Evolutionary conservation across 2,888 invertebrate species (phyloP).

Genomic region (Crepidodera aurea): DNA sequence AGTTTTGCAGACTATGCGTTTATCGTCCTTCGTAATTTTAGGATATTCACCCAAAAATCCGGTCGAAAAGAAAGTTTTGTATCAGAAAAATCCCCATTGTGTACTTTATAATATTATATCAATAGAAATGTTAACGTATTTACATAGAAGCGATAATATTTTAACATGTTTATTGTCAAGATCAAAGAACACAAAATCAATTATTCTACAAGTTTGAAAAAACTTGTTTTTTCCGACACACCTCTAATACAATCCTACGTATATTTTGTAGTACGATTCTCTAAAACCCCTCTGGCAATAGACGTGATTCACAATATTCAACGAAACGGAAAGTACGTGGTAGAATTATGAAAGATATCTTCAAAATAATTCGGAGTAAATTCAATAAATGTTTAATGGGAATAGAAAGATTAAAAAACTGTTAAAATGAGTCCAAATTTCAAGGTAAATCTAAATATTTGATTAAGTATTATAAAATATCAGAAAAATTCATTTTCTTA

Average conservation of each 20-base stretch:
- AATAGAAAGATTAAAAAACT: too few relatives aligned
- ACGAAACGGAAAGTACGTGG: not conserved
- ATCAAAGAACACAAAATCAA: not conserved
- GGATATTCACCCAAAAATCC: too few relatives aligned
- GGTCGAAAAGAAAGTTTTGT: too few relatives aligned
- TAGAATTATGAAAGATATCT: not conserved
- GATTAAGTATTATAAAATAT: too few relatives aligned
- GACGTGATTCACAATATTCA: not conserved
- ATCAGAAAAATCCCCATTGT: too few relatives aligned
- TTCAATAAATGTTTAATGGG: too few relatives aligned
- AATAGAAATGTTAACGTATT: not conserved
- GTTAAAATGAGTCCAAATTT: too few relatives aligned
- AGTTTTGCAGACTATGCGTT: too few relatives aligned
- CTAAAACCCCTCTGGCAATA: not conserved
- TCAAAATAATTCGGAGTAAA: too few relatives aligned
- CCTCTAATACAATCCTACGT: not conserved
- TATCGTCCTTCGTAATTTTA: too few relatives aligned
- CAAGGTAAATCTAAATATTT: too few relatives aligned
- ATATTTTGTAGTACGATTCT: not conserved
- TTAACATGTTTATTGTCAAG: not conserved
- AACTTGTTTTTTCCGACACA: slow-evolving; percentile 4
- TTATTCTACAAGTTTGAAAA: not conserved
- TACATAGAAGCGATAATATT: not conserved
- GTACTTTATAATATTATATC: not conserved
- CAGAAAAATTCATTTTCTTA: too few relatives aligned